A percentile compares a stretch with the other conserved stretches of the same genome.
These are phyloP conservation scores for Thermophis baileyi DNA, from an alignment of 2,113 vertebrate species.

Conservation along the genomic window DNA sequence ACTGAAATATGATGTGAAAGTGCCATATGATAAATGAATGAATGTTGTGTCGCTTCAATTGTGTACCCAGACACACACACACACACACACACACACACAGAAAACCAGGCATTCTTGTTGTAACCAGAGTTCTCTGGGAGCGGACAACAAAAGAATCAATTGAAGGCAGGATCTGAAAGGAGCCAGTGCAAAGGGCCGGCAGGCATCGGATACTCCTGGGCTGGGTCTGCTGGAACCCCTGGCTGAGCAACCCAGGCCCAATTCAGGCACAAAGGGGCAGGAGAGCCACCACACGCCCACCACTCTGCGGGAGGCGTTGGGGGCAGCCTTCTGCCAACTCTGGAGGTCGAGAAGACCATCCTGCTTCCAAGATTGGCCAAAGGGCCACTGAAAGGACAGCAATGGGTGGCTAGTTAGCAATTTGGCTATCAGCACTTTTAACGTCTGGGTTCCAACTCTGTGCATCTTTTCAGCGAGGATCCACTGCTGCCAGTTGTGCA, in stretches of 20 bases:
- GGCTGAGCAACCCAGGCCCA: background rate
- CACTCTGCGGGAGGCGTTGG: background rate
- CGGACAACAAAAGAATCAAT: background rate
- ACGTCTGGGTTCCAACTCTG: background rate
- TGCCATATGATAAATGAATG: background rate
- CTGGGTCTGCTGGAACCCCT: background rate
- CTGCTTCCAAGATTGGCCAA: background rate
- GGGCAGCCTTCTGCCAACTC: background rate
- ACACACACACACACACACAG: too few species aligned
- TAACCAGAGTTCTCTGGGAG: background rate
- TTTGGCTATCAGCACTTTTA: background rate
- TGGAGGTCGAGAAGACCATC: background rate
- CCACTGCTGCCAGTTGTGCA: background rate
- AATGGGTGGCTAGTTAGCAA: background rate
- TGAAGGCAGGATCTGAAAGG: background rate
- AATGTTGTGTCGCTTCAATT: background rate
- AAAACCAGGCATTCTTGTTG: background rate
- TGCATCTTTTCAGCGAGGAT: background rate
- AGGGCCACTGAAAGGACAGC: background rate
- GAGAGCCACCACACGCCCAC: background rate
- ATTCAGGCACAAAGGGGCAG: background rate
- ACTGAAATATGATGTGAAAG: background rate
- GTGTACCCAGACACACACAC: background rate
- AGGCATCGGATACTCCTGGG: background rate
- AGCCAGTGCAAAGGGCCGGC: background rate